Conservation (phyloP, 2,797 vertebrate genomes). For the Lindbergichthys nudifrons region DNA sequence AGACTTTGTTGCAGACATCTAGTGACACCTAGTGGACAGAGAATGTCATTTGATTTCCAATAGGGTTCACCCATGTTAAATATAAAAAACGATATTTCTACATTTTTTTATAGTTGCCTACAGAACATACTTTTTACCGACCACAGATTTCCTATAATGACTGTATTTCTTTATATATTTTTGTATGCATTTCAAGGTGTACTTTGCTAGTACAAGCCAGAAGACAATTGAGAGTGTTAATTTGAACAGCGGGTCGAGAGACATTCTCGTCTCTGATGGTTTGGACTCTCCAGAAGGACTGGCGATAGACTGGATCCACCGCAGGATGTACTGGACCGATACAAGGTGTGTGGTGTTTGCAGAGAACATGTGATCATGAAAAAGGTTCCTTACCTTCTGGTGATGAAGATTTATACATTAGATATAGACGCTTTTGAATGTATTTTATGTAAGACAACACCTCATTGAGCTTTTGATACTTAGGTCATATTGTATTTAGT, state of each 20-base stretch:
- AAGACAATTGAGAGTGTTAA: slow-evolving; percentile 89
- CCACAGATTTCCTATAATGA: neutral
- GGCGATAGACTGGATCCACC: slow-evolving; percentile 91
- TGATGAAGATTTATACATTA: no score
- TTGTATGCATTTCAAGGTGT: slow-evolving; percentile 84
- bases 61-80: neutral
- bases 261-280: slow-evolving; percentile 82
- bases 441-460: neutral
- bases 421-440: neutral
- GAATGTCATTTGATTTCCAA: neutral
- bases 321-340: slow-evolving; percentile 94
- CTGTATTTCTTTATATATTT: neutral
- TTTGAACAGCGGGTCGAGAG: slow-evolving; percentile 85
- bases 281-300: slow-evolving; percentile 87
- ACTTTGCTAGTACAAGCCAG: slow-evolving; percentile 88
- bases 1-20: slow-evolving; percentile 12
- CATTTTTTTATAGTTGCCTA: neutral
- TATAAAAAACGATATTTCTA: neutral
- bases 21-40: slow-evolving; percentile 65
- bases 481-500: neutral
- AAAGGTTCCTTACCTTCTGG: no score
- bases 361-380: neutral
- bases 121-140: neutral
- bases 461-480: neutral
- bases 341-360: slow-evolving; percentile 79